These are phyloP conservation scores for Yponomeuta malinellus DNA, from an alignment of 2,888 invertebrate genomes.

Conservation along the genomic window DNA sequence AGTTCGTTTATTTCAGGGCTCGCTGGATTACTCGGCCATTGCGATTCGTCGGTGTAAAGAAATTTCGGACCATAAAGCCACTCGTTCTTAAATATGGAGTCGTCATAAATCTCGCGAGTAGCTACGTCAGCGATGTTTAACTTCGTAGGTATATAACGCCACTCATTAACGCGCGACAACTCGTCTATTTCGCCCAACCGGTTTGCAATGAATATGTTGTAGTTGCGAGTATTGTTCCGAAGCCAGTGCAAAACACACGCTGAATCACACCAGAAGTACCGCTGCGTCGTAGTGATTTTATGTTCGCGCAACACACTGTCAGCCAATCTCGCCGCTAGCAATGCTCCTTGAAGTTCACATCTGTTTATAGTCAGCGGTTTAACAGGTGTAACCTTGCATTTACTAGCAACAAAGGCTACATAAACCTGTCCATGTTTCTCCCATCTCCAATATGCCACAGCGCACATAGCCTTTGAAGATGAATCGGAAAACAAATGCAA, in stretches of 20 bases:
- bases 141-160: slow-evolving; percentile 22
- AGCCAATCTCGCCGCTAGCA: slow-evolving; percentile 13
- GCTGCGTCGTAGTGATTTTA: too few relatives aligned
- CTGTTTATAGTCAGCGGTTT: slow-evolving; percentile 14
- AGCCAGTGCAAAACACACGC: slow-evolving; percentile 13
- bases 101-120: not conserved
- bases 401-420: slow-evolving; percentile 1
- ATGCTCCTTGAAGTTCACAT: slow-evolving; percentile 16
- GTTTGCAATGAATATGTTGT: slow-evolving; percentile 17
- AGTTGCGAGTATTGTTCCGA: slow-evolving; percentile 10
- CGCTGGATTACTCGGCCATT: slow-evolving; percentile 8
- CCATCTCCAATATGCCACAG: slow-evolving; percentile 5
- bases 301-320: not conserved
- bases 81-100: not conserved
- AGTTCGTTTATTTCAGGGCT: not conserved
- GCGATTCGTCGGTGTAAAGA: not conserved
- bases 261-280: slow-evolving; percentile 5
- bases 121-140: slow-evolving; percentile 8
- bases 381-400: slow-evolving; percentile 14
- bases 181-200: slow-evolving; percentile 17
- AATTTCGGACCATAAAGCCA: slow-evolving; percentile 17
- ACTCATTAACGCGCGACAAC: slow-evolving; percentile 11
- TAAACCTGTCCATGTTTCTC: not conserved
- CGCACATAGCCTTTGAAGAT: slow-evolving; percentile 3
- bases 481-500: slow-evolving; percentile 13